Conservation (phyloP, 2,888 invertebrate species). For the Luperina nickerlii region DNA sequence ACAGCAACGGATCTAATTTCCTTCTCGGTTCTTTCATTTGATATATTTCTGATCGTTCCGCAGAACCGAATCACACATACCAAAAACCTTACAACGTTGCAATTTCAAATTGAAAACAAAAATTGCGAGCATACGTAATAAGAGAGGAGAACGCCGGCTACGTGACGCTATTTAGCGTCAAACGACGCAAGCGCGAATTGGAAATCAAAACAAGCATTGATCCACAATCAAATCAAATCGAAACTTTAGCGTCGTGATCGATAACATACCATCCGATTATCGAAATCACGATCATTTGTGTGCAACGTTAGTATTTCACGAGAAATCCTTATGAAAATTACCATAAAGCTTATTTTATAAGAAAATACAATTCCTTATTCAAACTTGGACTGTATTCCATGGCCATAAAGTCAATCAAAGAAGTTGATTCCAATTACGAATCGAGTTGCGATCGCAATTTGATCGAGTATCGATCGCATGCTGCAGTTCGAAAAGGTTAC, state of each 20-base stretch:
- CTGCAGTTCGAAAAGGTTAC: constrained; percentile 71
- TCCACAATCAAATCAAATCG: constrained; percentile 88
- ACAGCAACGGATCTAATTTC: background rate
- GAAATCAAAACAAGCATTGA: constrained; percentile 90
- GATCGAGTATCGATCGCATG: constrained; percentile 69
- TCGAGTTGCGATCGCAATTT: constrained; percentile 50
- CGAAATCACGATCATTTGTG: constrained; percentile 88
- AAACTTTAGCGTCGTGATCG: constrained; percentile 88
- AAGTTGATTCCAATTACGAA: constrained; percentile 57
- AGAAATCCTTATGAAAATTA: constrained; percentile 60
- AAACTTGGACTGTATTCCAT: constrained; percentile 74
- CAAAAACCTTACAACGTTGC: constrained; percentile 71
- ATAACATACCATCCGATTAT: constrained; percentile 88
- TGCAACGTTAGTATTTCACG: constrained; percentile 67
- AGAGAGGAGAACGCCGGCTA: constrained; percentile 80
- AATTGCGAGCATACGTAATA: constrained; percentile 82
- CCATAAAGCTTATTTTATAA: constrained; percentile 66
- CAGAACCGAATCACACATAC: constrained; percentile 53
- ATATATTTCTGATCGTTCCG: constrained; percentile 34
- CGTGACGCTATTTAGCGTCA: constrained; percentile 90
- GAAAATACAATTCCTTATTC: constrained; percentile 57
- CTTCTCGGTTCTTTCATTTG: background rate
- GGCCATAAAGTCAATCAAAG: constrained; percentile 61
- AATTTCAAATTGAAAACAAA: constrained; percentile 83
- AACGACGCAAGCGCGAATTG: constrained; percentile 89